Percentiles rank a stretch among this genome's conserved stretches.
Conservation (phyloP, 2,888 invertebrate genomes). For the Amiota communis region DNA sequence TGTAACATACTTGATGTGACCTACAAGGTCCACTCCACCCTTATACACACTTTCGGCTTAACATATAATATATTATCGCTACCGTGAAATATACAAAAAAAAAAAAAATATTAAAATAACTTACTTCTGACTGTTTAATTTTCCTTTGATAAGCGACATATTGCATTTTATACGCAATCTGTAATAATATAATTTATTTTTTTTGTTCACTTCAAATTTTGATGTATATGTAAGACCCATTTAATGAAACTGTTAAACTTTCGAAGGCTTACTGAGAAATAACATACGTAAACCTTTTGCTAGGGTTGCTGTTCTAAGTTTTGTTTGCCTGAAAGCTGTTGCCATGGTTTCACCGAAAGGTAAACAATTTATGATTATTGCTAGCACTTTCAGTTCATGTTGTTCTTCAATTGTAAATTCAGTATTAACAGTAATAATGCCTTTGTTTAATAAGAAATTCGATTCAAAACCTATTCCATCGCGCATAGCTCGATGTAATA, state of each 20-base stretch:
- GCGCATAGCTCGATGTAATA: slow-evolving; percentile 66
- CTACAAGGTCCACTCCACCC: not conserved
- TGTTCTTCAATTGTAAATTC: not conserved
- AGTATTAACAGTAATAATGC: slow-evolving; percentile 56
- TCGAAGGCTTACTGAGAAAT: not conserved
- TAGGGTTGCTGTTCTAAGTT: slow-evolving; percentile 1
- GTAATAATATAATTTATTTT: not conserved
- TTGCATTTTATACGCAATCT: too few relatives aligned
- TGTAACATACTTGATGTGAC: too few relatives aligned
- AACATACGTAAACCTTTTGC: not conserved
- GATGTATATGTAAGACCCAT: not conserved
- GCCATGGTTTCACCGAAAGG: slow-evolving; percentile 21
- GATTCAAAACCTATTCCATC: slow-evolving; percentile 69
- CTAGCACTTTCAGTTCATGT: not conserved
- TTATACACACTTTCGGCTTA: not conserved
- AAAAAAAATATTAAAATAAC: not conserved
- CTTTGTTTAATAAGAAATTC: slow-evolving; percentile 71
- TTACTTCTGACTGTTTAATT: not conserved
- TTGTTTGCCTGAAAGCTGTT: slow-evolving; percentile 23
- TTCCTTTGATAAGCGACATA: not conserved
- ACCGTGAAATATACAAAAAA: too few relatives aligned
- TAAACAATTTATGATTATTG: not conserved
- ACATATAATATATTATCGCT: too few relatives aligned
- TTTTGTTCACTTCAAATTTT: not conserved
- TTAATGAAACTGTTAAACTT: too few relatives aligned